Evolutionary conservation across 2,797 vertebrate species (phyloP).

Genomic region (Malurus splendens): DNA sequence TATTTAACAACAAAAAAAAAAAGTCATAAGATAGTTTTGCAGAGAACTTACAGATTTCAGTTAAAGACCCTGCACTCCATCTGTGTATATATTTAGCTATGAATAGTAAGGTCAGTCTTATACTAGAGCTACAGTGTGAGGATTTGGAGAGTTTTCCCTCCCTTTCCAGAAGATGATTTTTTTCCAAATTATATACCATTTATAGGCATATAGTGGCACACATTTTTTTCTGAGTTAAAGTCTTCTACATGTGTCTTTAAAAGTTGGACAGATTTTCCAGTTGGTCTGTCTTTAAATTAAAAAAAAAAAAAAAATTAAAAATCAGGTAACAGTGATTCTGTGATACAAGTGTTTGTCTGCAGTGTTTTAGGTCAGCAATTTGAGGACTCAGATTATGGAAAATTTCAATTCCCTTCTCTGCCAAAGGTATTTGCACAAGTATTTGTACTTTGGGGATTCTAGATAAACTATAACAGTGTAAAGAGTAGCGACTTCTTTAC

Average conservation of each 20-base stretch:
- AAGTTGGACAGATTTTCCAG: background rate
- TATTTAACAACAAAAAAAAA: no score
- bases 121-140: background rate
- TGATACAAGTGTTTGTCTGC: background rate
- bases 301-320: background rate
- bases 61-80: background rate
- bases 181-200: accelerated
- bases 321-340: background rate
- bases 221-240: background rate
- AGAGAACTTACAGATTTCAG: background rate
- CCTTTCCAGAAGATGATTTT: background rate
- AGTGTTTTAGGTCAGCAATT: background rate
- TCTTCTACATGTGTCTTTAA: background rate
- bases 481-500: background rate
- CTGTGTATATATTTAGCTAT: background rate
- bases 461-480: background rate
- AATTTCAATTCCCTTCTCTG: background rate
- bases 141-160: background rate
- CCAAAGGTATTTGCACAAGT: background rate
- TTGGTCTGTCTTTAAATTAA: background rate
- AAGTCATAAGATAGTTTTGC: background rate
- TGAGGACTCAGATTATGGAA: background rate
- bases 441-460: background rate
- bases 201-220: background rate
- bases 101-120: background rate